Base-by-base conservation (phyloP, 2,888 invertebrate species). In the Eristalis intricaria region DNA sequence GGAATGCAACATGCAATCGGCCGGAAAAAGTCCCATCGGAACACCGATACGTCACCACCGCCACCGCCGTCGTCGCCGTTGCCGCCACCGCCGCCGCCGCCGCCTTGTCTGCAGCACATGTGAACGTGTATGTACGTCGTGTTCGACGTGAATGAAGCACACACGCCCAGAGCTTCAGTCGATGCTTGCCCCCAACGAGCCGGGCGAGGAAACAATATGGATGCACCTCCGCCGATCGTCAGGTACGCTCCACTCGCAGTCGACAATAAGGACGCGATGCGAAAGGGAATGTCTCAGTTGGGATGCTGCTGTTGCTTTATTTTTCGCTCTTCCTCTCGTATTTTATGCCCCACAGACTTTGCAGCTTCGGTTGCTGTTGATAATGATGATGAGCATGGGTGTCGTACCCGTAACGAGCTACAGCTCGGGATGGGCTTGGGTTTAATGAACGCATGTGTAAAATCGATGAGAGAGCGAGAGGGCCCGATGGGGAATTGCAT, bases 1-100 rank as follows among this genome's bases (percentile, higher is more conserved):
- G 84, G 83, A 87, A 84, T 84, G 87, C 87, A 87, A 84, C 84
- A 87, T 87, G 87, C 87, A 87, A 87, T 87, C 84, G 83, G 75
- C 87, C 79, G 84, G 87, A 87, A 87, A 87, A 84, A 75, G 79
- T 76, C 84, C 84, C 87, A 68, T 76, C 70, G 84, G 84, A 83
- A 84, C 60, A 84, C 83, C 65, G 71, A 43, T 58, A 82, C 70
- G 75, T 76, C 74, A 56, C 74, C 61, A 65, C 70, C 64, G 40
- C 61, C 74, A 65, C 75, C 75, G 56, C 38, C 64, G 65, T 56
- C n/a, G 43, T 50, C 43, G 43, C 5, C n/a, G 43, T 19, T 7
- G 43, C 7, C 43, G 43, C n/a, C 43, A n/a, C 43, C 40, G 40
- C n/a, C n/a, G 13, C 43, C 29, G 73, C 60, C 75, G 81, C 81